phyloP scores from a whole-genome alignment of 92 coral and sea anemone species.

The Umimayanthus kanabou region DNA sequence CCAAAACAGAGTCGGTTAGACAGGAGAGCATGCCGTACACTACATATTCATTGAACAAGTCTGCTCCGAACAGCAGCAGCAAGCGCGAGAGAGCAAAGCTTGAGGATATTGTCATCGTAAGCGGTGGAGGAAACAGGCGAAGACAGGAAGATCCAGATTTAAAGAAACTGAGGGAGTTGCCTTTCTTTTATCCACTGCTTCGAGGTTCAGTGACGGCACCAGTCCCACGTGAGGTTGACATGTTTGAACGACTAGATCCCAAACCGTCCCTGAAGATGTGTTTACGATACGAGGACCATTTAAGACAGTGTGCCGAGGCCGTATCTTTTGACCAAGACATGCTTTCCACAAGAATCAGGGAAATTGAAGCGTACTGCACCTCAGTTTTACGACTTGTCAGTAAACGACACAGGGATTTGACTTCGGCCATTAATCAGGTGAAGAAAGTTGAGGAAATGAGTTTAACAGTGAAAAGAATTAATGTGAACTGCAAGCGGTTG shows the following conservation, averaged over 20 bases:
- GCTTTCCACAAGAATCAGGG: conserved; percentile 80
- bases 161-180: conserved; percentile 59
- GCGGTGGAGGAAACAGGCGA: conserved; percentile 61
- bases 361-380: conserved; percentile 73
- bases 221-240: conserved; percentile 70
- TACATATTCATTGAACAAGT: conserved; percentile 63
- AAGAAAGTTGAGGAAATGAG: conserved; percentile 89
- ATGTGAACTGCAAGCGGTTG: conserved; percentile 78
- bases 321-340: conserved; percentile 96
- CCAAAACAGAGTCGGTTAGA: conserved; percentile 40
- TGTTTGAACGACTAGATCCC: conserved; percentile 71
- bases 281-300: conserved; percentile 74
- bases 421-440: conserved; percentile 66
- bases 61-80: conserved; percentile 45
- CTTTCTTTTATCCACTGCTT: conserved; percentile 72
- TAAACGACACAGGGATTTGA: conserved; percentile 74
- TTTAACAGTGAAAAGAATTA: conserved; percentile 72
- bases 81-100: conserved; percentile 66
- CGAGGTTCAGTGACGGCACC: conserved; percentile 72
- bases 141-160: conserved; percentile 73
- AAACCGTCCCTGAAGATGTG: conserved; percentile 66
- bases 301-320: conserved; percentile 94
- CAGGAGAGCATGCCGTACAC: conserved; percentile 63
- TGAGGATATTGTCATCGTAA: conserved; percentile 86
- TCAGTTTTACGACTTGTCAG: conserved; percentile 69